Base-by-base conservation (phyloP, 2,888 invertebrate species). In the Cabera pusaria region DNA sequence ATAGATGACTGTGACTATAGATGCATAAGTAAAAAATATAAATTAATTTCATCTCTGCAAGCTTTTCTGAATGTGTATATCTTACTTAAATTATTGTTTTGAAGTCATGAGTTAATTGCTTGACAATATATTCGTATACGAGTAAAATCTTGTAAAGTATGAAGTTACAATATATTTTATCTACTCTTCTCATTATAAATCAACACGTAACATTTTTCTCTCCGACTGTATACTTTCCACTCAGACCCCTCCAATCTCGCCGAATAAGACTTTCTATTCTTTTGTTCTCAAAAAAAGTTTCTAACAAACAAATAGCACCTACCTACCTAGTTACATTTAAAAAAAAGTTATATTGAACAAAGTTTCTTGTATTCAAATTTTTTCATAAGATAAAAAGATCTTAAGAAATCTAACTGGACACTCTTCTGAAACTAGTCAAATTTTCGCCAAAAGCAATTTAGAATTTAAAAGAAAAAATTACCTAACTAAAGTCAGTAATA, bases 231-330 rank as follows among this genome's bases (percentile, higher is more conserved):
- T 39, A 27, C 12, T 39, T 39, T 31, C 35, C 39, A 44, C 39
- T 44, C 35, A 39, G 35, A 39, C 35, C 51, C 51, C 50, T 52
- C 49, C 49, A 38, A 57, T 56, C 57, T 61, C 49, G 44, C 55
- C 49, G 56, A 64, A 60, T 62, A 64, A 57, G 53, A 56, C 50
- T 49, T 56, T 56, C 53, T 60, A 55, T 56, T 53, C 40, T 60
- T 56, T 56, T 56, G 51, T 58, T 48, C 44, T 39, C 37, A 37
- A 45, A 55, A 52, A 59, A 57, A 62, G 32, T 44, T 44, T 45
- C 28, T 28, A 36, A 45, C 45, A 49, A 53, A 53, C 44, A 50
- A 50, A 50, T 46, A 50, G 40, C 41, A 40, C 29, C 48, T 44
- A 48, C 43, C 43, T 47, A 47, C 42, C 45, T 42, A 44, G 49